Base-by-base conservation (phyloP, 2,113 vertebrate species). In the Albula goreensis region DNA sequence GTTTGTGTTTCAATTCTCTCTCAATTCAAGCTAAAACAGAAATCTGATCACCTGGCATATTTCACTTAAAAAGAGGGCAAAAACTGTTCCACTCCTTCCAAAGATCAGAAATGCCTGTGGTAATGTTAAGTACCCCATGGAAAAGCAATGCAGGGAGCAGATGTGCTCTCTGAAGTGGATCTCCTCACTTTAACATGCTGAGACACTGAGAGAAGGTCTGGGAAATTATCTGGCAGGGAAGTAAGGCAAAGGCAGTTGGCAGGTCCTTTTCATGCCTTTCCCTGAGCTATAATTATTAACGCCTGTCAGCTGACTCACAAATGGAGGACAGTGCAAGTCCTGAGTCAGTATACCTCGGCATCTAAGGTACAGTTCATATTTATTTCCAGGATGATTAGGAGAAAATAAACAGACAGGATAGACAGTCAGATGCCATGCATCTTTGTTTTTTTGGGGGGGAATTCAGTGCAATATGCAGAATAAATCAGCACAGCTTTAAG, bases 151-250 rank as follows among this genome's bases (percentile, higher is more conserved):
- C 12, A 8, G 4, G 1, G 51, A 83, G 49, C 11, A 83, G 60
- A 66, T 15, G 56, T 19, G 8, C 22, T 70, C 57, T 9, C 25
- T 48, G 56, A 66, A 17, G 22, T 2, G 48, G 13, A 50, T 8
- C 41, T n/a, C 57, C 48, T 52, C 3, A 57, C 31, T n/a, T 17
- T 15, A 5, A 25, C 82, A 17, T 49, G 25, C 60, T 70, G 57
- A 50, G 82, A 60, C 57, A 22, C 41, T 50, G 57, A 63, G 56
- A 48, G 50, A 56, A 82, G 57, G 57, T 66, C 82, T 83, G 82
- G 82, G 17, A 83, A 49, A 48, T 2, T 4, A 10, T 49, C 22
- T 53, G 25, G 49, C 8, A 49, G 56, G n/a, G 17, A 3, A 56
- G 53, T 31, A 25, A 10, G 51, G 81, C 81, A 82, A 8, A 41